Evolutionary conservation across 2,797 vertebrate species (phyloP).

Genomic region (Chanos chanos): DNA sequence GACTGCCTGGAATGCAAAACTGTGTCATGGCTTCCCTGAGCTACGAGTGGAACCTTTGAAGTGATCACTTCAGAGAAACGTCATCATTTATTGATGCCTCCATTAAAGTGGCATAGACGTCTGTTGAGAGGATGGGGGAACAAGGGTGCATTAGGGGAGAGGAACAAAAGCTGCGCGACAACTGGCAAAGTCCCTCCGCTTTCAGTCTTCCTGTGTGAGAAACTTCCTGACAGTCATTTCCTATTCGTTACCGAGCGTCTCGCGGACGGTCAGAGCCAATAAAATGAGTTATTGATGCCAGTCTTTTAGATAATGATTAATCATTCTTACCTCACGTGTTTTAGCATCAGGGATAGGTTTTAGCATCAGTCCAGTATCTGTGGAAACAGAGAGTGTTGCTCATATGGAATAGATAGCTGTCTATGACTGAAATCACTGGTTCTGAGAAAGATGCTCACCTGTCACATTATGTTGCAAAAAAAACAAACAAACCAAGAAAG

Average conservation of each 20-base stretch:
- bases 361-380: too few relatives aligned
- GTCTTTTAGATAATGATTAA: too few relatives aligned
- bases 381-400: too few relatives aligned
- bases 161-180: constrained; percentile 25
- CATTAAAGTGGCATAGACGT: constrained; percentile 71
- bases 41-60: constrained; percentile 76
- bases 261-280: neutral
- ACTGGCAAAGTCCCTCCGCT: constrained; percentile 11
- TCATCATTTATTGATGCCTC: constrained; percentile 85
- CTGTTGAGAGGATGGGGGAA: constrained; percentile 49
- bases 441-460: too few relatives aligned
- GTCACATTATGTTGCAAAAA: too few relatives aligned
- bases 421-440: too few relatives aligned
- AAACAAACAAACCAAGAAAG: too few relatives aligned
- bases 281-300: too few relatives aligned
- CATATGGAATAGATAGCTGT: too few relatives aligned
- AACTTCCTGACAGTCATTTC: constrained; percentile 1
- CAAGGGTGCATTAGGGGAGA: constrained; percentile 32
- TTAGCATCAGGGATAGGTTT: too few relatives aligned
- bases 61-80: constrained; percentile 76
- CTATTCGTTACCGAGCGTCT: constrained; percentile 3
- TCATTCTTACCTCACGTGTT: too few relatives aligned
- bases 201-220: neutral
- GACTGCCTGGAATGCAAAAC: constrained; percentile 58
- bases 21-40: constrained; percentile 64